These are phyloP conservation scores for Loxodonta africana DNA, from an alignment of 2,113 vertebrate genomes.

Conservation along the genomic window DNA sequence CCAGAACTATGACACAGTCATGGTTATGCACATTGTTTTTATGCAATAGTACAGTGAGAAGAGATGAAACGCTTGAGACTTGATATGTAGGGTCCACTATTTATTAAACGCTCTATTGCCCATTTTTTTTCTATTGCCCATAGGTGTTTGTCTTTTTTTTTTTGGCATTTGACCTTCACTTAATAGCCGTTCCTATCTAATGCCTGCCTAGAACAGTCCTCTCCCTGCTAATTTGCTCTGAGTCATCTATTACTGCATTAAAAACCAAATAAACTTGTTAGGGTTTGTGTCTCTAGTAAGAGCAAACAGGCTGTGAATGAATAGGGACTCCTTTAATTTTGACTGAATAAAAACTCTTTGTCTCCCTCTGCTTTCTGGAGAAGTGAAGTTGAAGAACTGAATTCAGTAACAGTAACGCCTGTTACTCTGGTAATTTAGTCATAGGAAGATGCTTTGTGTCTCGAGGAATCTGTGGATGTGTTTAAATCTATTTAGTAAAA, in stretches of 20 bases:
- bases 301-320: conserved; percentile 1
- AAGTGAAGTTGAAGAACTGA: not conserved
- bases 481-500: conserved; percentile 13
- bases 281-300: conserved; percentile 36
- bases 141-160: not conserved
- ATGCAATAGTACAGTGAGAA: conserved; percentile 11
- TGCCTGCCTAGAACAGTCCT: not conserved
- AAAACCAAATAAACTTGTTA: conserved; percentile 40
- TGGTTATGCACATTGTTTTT: not conserved
- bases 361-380: conserved; percentile 48
- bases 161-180: not conserved
- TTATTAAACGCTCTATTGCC: conserved; percentile 20
- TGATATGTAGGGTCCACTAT: not conserved
- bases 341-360: conserved; percentile 26
- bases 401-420: not conserved
- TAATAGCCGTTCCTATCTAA: conserved; percentile 23
- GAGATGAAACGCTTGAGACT: conserved; percentile 10
- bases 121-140: not conserved
- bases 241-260: conserved; percentile 20
- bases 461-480: conserved; percentile 43
- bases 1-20: not conserved
- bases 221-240: conserved; percentile 34
- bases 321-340: not conserved
- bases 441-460: conserved; percentile 23
- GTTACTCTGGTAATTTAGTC: not conserved